These are phyloP conservation scores for Pammene fasciana DNA, from an alignment of 2,888 invertebrate species.

Conservation along the genomic window DNA sequence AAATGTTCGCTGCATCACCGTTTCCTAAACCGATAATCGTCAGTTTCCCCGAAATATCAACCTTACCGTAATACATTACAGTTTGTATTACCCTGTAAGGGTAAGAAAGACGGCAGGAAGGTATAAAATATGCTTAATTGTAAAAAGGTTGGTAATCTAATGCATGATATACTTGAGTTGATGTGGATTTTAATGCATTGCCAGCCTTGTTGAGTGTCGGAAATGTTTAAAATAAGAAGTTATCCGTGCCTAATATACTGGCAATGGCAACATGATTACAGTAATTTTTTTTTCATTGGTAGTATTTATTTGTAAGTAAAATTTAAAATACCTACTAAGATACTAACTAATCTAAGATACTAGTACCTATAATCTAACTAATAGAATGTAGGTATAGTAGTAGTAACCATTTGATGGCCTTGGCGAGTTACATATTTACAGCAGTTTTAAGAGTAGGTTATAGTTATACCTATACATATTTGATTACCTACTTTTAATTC, in stretches of 20 bases:
- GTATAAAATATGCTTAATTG: conserved; percentile 31
- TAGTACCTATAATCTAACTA: no score
- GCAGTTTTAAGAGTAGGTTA: no score
- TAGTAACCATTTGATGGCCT: no score
- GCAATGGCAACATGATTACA: no score
- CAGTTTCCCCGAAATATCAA: not conserved
- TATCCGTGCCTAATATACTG: not conserved
- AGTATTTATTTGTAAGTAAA: no score
- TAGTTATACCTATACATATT: no score
- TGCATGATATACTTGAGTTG: conserved; percentile 13
- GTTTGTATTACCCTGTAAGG: not conserved
- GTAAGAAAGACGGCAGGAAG: conserved; percentile 25
- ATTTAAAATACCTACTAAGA: no score
- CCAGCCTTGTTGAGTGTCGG: not conserved
- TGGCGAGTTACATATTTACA: no score
- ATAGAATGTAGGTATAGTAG: no score
- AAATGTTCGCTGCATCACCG: conserved; percentile 45
- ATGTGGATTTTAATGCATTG: conserved; percentile 11
- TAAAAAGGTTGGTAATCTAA: conserved; percentile 27
- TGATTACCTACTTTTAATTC: no score
- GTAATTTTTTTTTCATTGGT: no score
- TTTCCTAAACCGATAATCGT: conserved; percentile 41
- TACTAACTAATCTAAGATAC: no score
- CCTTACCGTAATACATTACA: not conserved
- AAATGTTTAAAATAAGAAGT: not conserved